Conservation (phyloP, 2,888 invertebrate species). For the Latrodectus elegans region DNA sequence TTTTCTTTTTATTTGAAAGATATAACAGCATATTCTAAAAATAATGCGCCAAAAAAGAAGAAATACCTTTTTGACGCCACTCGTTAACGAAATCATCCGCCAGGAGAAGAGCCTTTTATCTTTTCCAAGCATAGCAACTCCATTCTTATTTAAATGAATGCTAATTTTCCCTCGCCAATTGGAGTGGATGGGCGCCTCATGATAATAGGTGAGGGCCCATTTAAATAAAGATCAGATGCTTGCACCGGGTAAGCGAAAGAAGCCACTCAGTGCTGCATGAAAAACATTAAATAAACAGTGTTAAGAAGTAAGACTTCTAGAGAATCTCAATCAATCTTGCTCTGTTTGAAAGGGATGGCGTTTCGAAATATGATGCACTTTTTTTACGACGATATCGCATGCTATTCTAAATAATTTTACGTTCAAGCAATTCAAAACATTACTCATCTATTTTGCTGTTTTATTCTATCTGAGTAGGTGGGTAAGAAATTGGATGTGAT, state of each 20-base stretch:
- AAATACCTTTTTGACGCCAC: background rate
- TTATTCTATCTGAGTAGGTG: too few relatives aligned
- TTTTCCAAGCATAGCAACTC: constrained; percentile 11
- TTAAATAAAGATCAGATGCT: background rate
- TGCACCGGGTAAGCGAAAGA: background rate
- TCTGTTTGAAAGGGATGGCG: background rate
- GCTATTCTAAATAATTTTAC: too few relatives aligned
- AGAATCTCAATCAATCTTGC: background rate
- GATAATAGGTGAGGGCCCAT: constrained; percentile 17
- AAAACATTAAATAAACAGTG: constrained; percentile 14
- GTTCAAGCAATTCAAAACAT: too few relatives aligned
- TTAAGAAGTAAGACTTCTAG: background rate
- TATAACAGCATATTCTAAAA: background rate
- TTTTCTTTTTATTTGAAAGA: background rate
- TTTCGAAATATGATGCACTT: too few relatives aligned
- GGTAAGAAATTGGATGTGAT: too few relatives aligned
- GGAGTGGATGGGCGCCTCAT: background rate
- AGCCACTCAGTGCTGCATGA: background rate
- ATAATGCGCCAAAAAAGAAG: background rate
- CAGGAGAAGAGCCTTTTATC: too few relatives aligned
- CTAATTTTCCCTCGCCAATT: constrained; percentile 45
- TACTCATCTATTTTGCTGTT: too few relatives aligned
- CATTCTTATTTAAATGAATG: constrained; percentile 56
- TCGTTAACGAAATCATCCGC: background rate
- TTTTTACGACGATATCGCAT: too few relatives aligned